These are phyloP conservation scores for Drosophila stalkeri DNA, from an alignment of 2,888 invertebrate genomes.

Conservation along the genomic window DNA sequence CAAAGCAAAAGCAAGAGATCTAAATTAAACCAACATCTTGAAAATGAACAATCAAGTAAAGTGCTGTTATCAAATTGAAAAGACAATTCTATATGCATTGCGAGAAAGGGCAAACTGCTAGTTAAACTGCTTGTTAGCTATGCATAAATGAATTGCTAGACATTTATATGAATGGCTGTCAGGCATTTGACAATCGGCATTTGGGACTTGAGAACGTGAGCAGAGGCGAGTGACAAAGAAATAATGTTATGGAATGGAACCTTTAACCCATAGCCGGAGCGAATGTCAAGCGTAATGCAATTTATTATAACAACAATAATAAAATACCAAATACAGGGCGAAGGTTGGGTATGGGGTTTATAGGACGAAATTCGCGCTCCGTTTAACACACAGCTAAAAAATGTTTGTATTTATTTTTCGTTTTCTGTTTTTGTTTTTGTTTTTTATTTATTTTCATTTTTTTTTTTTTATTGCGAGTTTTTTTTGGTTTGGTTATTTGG, in stretches of 20 bases:
- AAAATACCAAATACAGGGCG: constrained; percentile 20
- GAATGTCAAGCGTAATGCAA: constrained; percentile 53
- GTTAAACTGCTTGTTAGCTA: constrained; percentile 10
- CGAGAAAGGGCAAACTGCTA: neutral
- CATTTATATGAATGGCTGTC: constrained; percentile 3
- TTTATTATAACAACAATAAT: constrained; percentile 61
- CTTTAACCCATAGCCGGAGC: constrained; percentile 5
- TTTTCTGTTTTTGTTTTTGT: constrained; percentile 4
- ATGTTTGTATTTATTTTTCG: constrained; percentile 27
- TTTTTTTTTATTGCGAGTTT: constrained; percentile 23
- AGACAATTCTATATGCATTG: neutral
- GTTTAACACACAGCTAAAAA: constrained; percentile 54
- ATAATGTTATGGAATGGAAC: neutral
- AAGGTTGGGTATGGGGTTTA: neutral
- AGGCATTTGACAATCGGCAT: constrained; percentile 24
- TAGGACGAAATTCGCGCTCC: constrained; percentile 45
- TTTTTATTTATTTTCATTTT: neutral
- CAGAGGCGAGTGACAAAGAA: neutral
- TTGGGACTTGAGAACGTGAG: constrained; percentile 1
- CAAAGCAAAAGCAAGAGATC: too few relatives aligned
- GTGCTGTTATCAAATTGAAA: neutral
- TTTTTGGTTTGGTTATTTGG: constrained; percentile 34
- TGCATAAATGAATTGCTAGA: constrained; percentile 10
- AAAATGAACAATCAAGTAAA: neutral
- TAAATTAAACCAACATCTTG: too few relatives aligned